A percentile compares a stretch with the other conserved stretches of the same genome.
phyloP scores from a whole-genome alignment of 1,140 invertebrate species.

The Agraylea sexmaculata region DNA sequence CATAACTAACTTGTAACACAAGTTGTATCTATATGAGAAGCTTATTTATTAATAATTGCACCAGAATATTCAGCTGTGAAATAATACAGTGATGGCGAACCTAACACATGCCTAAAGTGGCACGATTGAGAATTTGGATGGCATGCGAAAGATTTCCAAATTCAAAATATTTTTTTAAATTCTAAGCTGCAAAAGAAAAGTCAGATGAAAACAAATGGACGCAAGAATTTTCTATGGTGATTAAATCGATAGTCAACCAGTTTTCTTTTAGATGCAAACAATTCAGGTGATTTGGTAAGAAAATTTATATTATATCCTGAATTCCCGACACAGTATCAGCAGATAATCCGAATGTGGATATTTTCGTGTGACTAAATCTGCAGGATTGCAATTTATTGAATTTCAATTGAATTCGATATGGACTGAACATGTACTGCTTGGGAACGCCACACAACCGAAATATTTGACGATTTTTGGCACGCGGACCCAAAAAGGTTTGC shows the following conservation, averaged over 20 bases:
- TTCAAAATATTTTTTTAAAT: too few relatives aligned
- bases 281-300: constrained; percentile 11
- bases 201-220: constrained; percentile 6
- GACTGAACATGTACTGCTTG: constrained; percentile 4
- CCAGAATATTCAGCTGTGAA: too few relatives aligned
- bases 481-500: too few relatives aligned
- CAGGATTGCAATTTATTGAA: constrained; percentile 8
- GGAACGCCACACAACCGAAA: not conserved
- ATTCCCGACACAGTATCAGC: constrained; percentile 5
- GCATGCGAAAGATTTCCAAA: too few relatives aligned
- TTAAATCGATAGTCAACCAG: constrained; percentile 2
- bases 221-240: constrained; percentile 8
- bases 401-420: constrained; percentile 7
- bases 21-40: too few relatives aligned
- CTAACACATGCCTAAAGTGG: too few relatives aligned
- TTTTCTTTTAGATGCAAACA: constrained; percentile 11
- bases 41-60: too few relatives aligned
- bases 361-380: constrained; percentile 12
- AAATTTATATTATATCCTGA: constrained; percentile 14
- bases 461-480: constrained; percentile 2
- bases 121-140: too few relatives aligned
- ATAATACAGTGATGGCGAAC: too few relatives aligned
- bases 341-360: constrained; percentile 7
- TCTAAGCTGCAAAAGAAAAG: constrained; percentile 7
- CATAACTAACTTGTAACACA: too few relatives aligned